These are phyloP conservation scores for Embidobia sp. DNA, from an alignment of 2,888 invertebrate species.

Conservation along the genomic window DNA sequence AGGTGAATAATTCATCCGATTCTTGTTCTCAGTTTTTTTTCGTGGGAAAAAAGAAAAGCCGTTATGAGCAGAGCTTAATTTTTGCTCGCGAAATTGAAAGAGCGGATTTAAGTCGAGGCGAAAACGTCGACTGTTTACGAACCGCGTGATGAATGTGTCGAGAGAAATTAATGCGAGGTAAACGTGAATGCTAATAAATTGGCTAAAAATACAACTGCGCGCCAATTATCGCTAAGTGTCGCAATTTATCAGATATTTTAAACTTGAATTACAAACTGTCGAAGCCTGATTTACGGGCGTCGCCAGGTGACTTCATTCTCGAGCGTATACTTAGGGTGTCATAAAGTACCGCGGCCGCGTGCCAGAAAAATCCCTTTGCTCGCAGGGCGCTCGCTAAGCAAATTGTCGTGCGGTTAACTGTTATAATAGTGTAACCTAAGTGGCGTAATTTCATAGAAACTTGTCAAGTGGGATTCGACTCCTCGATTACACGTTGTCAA, in stretches of 20 bases:
- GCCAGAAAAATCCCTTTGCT: too few species aligned
- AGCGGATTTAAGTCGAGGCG: too few species aligned
- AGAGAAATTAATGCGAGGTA: conserved; percentile 35
- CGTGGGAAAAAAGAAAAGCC: too few species aligned
- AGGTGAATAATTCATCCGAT: conserved; percentile 28
- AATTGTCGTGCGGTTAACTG: conserved; percentile 9
- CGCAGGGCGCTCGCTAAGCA: neutral
- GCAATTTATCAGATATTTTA: conserved; percentile 57
- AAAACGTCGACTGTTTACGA: too few species aligned
- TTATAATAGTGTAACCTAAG: conserved; percentile 6
- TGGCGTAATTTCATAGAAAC: conserved; percentile 8
- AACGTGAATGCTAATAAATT: conserved; percentile 52
- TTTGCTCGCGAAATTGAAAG: too few species aligned
- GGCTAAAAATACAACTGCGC: conserved; percentile 38
- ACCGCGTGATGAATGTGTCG: neutral
- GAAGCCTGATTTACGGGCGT: conserved; percentile 40
- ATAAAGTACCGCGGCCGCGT: conserved; percentile 17
- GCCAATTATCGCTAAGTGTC: conserved; percentile 41
- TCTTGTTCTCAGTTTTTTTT: neutral
- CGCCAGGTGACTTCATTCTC: conserved; percentile 10
- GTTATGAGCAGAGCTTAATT: too few species aligned
- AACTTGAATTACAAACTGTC: conserved; percentile 51
- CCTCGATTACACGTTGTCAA: neutral
- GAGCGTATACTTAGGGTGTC: conserved; percentile 26
- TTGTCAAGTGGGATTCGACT: neutral